Evolutionary conservation across 2,113 vertebrate genomes (phyloP).

Genomic region (Acinonyx jubatus): DNA sequence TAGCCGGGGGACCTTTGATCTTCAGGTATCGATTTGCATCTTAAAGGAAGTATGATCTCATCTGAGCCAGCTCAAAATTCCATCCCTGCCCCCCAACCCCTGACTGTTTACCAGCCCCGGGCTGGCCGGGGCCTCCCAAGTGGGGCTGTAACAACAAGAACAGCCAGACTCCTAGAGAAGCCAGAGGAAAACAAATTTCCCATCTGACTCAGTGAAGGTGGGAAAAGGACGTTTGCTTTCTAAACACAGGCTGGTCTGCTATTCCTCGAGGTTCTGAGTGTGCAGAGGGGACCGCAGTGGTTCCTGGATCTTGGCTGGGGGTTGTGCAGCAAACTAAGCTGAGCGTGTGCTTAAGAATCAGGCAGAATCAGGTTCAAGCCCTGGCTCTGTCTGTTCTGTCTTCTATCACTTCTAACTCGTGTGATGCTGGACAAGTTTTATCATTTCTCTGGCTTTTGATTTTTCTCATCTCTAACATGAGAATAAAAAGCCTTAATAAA

Average conservation of each 20-base stretch:
- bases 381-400: not conserved
- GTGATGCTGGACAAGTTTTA: not conserved
- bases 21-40: conserved; percentile 89
- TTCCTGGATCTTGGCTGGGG: not conserved
- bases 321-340: not conserved
- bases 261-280: conserved; percentile 40
- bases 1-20: conserved; percentile 88
- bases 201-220: conserved; percentile 81
- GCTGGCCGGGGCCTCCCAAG: conserved; percentile 84
- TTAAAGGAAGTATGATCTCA: conserved; percentile 89
- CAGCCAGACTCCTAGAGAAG: conserved; percentile 77
- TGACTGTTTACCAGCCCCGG: conserved; percentile 82
- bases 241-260: conserved; percentile 79
- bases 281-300: rapidly evolving
- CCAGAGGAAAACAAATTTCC: conserved; percentile 83
- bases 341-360: not conserved
- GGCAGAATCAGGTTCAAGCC: conserved; percentile 32
- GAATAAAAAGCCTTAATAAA: not conserved
- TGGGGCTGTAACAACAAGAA: conserved; percentile 82
- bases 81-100: conserved; percentile 82
- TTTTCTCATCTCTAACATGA: not conserved
- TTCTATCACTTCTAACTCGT: not conserved
- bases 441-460: not conserved
- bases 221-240: conserved; percentile 81
- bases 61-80: conserved; percentile 85